phyloP scores from a whole-genome alignment of 2,888 invertebrate genomes.

The Lycophotia porphyrea region DNA sequence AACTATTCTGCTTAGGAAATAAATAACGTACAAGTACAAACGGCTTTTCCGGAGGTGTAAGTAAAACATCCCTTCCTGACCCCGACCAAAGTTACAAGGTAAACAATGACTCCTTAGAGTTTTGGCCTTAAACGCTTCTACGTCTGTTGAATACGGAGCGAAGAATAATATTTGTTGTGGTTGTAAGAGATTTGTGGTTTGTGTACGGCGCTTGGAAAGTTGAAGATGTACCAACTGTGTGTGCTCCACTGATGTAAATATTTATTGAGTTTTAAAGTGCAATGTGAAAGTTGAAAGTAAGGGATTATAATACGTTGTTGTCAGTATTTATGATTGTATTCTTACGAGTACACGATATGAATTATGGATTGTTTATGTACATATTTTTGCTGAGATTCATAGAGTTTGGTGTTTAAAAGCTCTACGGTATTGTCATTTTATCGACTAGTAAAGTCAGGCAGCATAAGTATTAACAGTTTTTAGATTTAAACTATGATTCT shows the following conservation, averaged over 20 bases:
- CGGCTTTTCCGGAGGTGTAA: constrained; percentile 67
- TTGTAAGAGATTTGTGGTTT: constrained; percentile 64
- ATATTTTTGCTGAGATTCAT: constrained; percentile 9
- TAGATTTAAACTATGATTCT: neutral
- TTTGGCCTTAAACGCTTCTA: constrained; percentile 67
- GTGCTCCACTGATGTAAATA: constrained; percentile 52
- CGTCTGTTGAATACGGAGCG: constrained; percentile 65
- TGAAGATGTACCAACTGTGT: constrained; percentile 52
- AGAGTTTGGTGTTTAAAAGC: neutral
- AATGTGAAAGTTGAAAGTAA: constrained; percentile 35
- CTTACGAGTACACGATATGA: neutral
- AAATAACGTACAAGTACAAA: constrained; percentile 66
- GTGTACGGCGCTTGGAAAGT: constrained; percentile 51
- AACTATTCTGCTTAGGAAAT: constrained; percentile 63
- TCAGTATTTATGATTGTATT: constrained; percentile 16
- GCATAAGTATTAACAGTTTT: neutral
- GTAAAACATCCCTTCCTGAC: constrained; percentile 75
- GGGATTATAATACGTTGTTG: constrained; percentile 8
- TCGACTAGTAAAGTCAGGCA: no score
- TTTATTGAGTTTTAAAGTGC: constrained; percentile 58
- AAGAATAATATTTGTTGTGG: constrained; percentile 68
- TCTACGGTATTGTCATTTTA: no score
- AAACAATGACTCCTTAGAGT: constrained; percentile 69
- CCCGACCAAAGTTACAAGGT: constrained; percentile 69
- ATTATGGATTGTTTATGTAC: neutral